These are phyloP conservation scores for Bufo bufo DNA, from an alignment of 2,113 vertebrate genomes.

Conservation along the genomic window DNA sequence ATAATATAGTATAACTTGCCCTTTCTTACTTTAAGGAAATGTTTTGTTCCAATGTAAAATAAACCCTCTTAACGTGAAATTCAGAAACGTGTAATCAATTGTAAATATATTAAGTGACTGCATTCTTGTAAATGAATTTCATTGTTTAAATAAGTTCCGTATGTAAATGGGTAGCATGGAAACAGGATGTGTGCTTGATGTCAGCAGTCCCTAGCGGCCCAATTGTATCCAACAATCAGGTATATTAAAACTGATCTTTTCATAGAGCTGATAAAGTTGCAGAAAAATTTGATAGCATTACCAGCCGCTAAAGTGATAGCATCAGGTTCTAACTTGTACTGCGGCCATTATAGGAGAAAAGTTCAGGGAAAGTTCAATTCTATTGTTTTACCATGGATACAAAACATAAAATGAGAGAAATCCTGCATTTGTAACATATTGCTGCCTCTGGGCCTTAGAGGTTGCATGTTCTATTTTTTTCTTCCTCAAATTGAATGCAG, in stretches of 20 bases:
- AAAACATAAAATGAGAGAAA: conserved; percentile 82
- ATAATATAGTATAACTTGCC: background rate
- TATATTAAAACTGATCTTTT: conserved; percentile 85
- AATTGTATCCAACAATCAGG: conserved; percentile 62
- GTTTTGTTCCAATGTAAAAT: background rate
- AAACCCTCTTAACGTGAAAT: background rate
- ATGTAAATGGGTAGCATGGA: conserved; percentile 35
- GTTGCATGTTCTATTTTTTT: conserved; percentile 74
- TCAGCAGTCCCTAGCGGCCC: conserved; percentile 23
- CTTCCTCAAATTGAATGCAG: conserved; percentile 82
- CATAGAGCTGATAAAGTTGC: conserved; percentile 84
- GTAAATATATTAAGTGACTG: conserved; percentile 25
- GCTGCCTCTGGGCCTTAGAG: conserved; percentile 73
- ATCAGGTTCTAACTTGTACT: conserved; percentile 91
- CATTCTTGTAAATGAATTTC: conserved; percentile 24
- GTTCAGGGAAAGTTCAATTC: conserved; percentile 99
- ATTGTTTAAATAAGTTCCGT: conserved; percentile 34
- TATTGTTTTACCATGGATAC: conserved; percentile 94
- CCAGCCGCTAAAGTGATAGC: conserved; percentile 89
- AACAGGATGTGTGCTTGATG: conserved; percentile 40
- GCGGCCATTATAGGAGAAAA: conserved; percentile 92
- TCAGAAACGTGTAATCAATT: background rate
- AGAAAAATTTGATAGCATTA: conserved; percentile 95
- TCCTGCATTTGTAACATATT: conserved; percentile 85
- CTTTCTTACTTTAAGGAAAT: background rate